Conservation (phyloP, 2,888 invertebrate genomes). For the Odontomyia ornata region DNA sequence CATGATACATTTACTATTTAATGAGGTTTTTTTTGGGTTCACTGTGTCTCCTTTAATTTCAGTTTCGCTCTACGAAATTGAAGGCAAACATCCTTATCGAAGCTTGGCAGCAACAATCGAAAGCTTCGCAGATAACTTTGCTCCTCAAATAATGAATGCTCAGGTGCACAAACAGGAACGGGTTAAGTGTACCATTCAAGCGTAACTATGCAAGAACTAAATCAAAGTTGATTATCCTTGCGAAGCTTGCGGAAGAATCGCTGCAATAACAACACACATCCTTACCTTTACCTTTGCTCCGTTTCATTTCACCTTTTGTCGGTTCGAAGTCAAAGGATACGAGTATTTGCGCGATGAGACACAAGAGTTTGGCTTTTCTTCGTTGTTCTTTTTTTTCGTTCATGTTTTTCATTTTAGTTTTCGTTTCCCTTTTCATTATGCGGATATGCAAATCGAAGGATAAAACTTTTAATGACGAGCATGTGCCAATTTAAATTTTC, state of each 20-base stretch:
- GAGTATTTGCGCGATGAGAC: not conserved
- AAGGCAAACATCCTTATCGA: not conserved
- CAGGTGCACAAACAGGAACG: conserved; percentile 10
- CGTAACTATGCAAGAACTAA: not conserved
- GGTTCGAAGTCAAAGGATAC: not conserved
- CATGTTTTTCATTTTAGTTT: not conserved
- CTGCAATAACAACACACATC: not conserved
- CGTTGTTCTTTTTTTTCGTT: not conserved
- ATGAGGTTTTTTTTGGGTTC: too few relatives aligned
- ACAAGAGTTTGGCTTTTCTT: not conserved
- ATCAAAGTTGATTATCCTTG: conserved; percentile 2
- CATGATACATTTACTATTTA: too few relatives aligned
- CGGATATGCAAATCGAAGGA: conserved; percentile 50
- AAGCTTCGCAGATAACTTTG: not conserved
- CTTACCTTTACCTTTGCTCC: not conserved
- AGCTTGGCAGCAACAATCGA: not conserved
- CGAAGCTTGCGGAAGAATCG: not conserved
- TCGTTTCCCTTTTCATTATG: conserved; percentile 42
- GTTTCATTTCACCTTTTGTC: not conserved
- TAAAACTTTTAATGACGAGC: conserved; percentile 52
- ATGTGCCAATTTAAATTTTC: conserved; percentile 52
- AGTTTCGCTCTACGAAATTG: too few relatives aligned
- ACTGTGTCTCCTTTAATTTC: too few relatives aligned
- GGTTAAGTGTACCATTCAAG: conserved; percentile 1
- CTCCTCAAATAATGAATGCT: not conserved